Conservation (phyloP, 2,113 vertebrate species). For the Chauna torquata region DNA sequence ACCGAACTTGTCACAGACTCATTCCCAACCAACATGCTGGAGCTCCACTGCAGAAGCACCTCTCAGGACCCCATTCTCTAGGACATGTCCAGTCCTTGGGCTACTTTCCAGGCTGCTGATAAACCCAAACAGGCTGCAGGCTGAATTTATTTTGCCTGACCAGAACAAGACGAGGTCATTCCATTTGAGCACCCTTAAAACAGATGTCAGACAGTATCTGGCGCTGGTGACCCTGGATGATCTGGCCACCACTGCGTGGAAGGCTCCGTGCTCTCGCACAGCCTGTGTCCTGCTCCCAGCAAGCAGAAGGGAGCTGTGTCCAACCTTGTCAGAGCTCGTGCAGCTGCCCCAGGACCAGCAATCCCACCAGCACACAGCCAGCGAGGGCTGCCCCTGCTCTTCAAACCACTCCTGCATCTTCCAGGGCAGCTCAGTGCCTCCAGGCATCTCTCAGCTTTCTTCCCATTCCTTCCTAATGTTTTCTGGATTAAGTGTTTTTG, state of each 20-base stretch:
- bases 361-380: neutral
- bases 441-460: neutral
- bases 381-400: neutral
- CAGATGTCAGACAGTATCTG: neutral
- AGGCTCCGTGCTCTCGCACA: neutral
- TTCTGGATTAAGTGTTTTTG: neutral
- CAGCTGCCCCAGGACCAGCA: neutral
- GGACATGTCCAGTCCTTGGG: neutral
- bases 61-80: neutral
- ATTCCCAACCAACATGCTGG: neutral
- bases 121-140: neutral
- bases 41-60: neutral
- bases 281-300: rapidly evolving
- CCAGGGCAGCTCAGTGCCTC: neutral
- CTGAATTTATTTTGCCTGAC: neutral
- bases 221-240: neutral
- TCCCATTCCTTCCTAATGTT: neutral
- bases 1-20: neutral
- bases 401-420: neutral
- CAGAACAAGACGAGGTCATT: neutral
- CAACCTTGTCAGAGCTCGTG: neutral
- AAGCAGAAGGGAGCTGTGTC: neutral
- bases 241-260: neutral
- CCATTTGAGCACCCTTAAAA: neutral
- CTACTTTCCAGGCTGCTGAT: neutral